Conservation (phyloP, 2,888 invertebrate species). For the Rosalia funebris region DNA sequence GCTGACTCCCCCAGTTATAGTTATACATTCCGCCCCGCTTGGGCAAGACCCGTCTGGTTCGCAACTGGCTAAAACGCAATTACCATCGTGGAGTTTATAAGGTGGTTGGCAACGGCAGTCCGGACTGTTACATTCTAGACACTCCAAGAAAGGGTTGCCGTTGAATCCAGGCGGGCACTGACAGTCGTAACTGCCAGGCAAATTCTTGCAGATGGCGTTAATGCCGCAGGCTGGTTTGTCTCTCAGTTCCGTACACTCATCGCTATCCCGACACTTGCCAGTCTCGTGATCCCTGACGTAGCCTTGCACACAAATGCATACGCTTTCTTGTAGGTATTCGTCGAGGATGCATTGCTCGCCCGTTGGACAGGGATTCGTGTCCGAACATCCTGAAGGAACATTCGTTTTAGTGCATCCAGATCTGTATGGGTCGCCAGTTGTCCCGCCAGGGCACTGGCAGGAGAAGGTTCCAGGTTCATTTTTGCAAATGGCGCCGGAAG, state of each 20-base stretch:
- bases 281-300: conserved; percentile 80
- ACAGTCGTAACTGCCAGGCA: conserved; percentile 93
- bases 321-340: conserved; percentile 77
- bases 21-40: conserved; percentile 88
- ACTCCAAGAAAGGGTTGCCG: conserved; percentile 88
- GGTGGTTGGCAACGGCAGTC: conserved; percentile 90
- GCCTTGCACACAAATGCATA: conserved; percentile 90
- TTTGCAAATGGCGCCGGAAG: conserved; percentile 85
- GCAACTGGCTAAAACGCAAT: conserved; percentile 87
- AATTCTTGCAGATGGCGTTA: conserved; percentile 90
- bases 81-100: conserved; percentile 84
- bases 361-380: conserved; percentile 79
- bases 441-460: conserved; percentile 88
- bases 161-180: conserved; percentile 88
- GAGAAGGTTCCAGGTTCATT: conserved; percentile 87
- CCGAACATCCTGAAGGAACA: conserved; percentile 76
- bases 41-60: conserved; percentile 84
- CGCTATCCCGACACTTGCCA: conserved; percentile 83
- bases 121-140: conserved; percentile 80
- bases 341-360: conserved; percentile 89
- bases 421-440: conserved; percentile 81
- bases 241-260: conserved; percentile 82
- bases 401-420: conserved; percentile 78
- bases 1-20: conserved; percentile 88
- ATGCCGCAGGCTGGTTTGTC: conserved; percentile 86